These are phyloP conservation scores for Oxyruncus cristatus DNA, from an alignment of 2,113 vertebrate genomes.

Conservation along the genomic window DNA sequence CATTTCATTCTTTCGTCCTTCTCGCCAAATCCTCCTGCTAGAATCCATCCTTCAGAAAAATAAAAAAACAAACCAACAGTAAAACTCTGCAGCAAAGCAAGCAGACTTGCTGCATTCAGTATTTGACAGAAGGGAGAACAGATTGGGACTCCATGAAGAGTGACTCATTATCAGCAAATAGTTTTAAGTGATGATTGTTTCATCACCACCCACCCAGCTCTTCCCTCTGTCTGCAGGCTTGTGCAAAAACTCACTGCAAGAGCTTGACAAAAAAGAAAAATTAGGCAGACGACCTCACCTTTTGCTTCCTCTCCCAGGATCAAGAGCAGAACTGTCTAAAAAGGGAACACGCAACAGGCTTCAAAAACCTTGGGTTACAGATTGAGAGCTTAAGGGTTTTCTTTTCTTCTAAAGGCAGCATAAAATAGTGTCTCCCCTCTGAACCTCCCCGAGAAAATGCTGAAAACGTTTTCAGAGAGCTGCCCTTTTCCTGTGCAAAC, in stretches of 20 bases:
- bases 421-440: background rate
- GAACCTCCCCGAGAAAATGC: background rate
- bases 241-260: background rate
- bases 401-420: background rate
- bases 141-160: slow-evolving; percentile 56
- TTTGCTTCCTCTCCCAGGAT: background rate
- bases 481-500: slow-evolving; percentile 31
- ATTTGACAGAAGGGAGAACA: slow-evolving; percentile 62
- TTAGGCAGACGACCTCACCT: background rate
- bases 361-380: background rate
- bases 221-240: slow-evolving; percentile 31
- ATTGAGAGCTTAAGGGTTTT: background rate
- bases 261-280: background rate
- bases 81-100: slow-evolving; percentile 7
- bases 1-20: background rate
- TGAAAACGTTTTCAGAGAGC: background rate
- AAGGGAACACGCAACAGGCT: background rate
- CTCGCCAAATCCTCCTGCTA: background rate
- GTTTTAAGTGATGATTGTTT: slow-evolving; percentile 58
- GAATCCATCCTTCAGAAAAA: background rate
- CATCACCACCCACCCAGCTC: slow-evolving; percentile 57
- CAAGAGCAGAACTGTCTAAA: background rate
- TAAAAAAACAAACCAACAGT: background rate
- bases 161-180: slow-evolving; percentile 68
- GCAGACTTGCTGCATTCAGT: background rate